Evolutionary conservation across 2,113 vertebrate genomes (phyloP).

Genomic region (Tinamus guttatus): DNA sequence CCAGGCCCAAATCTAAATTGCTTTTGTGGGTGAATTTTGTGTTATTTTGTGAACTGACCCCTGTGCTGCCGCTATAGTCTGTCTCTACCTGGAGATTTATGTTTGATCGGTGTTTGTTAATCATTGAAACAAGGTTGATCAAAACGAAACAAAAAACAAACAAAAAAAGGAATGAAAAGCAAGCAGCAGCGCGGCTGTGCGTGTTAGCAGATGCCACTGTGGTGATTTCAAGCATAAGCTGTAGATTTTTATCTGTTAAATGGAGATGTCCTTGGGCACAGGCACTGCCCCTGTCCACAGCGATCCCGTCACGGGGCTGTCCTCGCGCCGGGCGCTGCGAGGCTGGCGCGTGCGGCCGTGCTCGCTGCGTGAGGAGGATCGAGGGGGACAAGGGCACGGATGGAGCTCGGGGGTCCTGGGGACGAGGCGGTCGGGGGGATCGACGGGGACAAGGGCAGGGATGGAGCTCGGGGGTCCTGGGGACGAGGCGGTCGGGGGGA

Average conservation of each 20-base stretch:
- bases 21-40: background rate
- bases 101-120: background rate
- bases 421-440: no score
- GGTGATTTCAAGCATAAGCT: slow-evolving; percentile 68
- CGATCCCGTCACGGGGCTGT: slow-evolving; percentile 62
- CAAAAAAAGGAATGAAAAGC: background rate
- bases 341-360: slow-evolving; percentile 36
- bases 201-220: slow-evolving; percentile 2
- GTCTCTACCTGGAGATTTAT: background rate
- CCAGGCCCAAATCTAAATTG: background rate
- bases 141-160: background rate
- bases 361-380: slow-evolving; percentile 32
- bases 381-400: slow-evolving; percentile 65
- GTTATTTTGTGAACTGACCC: background rate
- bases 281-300: slow-evolving; percentile 68
- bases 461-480: no score
- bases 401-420: slow-evolving; percentile 52
- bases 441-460: no score
- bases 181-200: background rate
- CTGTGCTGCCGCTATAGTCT: fast-evolving
- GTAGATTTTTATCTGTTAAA: slow-evolving; percentile 67
- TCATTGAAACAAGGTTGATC: background rate
- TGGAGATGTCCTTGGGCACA: slow-evolving; percentile 60
- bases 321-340: slow-evolving; percentile 12
- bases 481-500: no score